Conservation (phyloP, 2,797 vertebrate genomes). For the Hippoglossus hippoglossus region DNA sequence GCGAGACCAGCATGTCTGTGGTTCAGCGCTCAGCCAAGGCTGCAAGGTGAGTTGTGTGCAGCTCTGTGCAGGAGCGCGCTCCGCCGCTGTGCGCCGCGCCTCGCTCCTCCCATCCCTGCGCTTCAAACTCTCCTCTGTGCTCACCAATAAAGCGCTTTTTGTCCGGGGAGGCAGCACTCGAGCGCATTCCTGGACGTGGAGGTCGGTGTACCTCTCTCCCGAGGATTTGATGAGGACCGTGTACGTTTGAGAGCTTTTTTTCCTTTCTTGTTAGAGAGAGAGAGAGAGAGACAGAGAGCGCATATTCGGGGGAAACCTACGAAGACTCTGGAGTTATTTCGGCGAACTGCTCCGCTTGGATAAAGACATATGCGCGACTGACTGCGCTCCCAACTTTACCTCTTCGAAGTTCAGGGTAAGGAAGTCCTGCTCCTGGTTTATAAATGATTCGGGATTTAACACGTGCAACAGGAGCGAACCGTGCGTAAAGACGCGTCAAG, state of each 20-base stretch:
- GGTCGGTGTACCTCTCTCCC: slow-evolving; percentile 47
- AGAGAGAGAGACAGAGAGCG: neutral
- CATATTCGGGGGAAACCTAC: slow-evolving; percentile 25
- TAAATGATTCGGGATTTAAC: neutral
- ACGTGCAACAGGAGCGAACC: neutral
- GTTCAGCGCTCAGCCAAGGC: slow-evolving; percentile 7
- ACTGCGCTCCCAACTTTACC: slow-evolving; percentile 46
- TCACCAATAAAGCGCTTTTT: slow-evolving; percentile 80
- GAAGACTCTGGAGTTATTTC: slow-evolving; percentile 57
- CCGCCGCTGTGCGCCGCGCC: slow-evolving; percentile 33
- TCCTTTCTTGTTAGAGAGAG: neutral
- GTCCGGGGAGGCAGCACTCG: slow-evolving; percentile 66
- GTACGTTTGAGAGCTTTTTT: slow-evolving; percentile 9
- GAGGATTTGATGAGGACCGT: slow-evolving; percentile 59
- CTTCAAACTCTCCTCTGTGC: slow-evolving; percentile 62
- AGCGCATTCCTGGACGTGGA: slow-evolving; percentile 79
- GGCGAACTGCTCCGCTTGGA: slow-evolving; percentile 54
- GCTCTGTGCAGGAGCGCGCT: slow-evolving; percentile 56
- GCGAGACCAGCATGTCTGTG: slow-evolving; percentile 44
- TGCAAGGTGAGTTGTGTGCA: slow-evolving; percentile 62
- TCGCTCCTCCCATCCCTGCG: slow-evolving; percentile 70
- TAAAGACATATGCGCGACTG: slow-evolving; percentile 55
- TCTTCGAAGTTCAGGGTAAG: slow-evolving; percentile 68
- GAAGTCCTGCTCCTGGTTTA: slow-evolving; percentile 9
- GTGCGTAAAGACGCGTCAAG: slow-evolving; percentile 41